Conservation (phyloP, 2,113 vertebrate species). For the Pangasianodon hypophthalmus region DNA sequence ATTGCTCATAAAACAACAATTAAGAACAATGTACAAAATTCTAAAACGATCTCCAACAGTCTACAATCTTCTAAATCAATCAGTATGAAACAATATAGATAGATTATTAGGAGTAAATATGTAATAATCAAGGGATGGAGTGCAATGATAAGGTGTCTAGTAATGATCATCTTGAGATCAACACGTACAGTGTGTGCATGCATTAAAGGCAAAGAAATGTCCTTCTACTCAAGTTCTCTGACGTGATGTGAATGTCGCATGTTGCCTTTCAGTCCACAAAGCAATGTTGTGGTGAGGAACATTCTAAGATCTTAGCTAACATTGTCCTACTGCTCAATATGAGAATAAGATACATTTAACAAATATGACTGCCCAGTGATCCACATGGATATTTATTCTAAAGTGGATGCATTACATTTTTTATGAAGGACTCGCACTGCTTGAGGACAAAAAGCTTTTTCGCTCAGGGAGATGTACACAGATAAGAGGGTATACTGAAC, state of each 20-base stretch:
- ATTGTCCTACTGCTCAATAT: not conserved
- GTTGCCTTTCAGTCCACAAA: not conserved
- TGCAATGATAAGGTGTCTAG: not conserved
- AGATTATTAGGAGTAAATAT: not conserved
- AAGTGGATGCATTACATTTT: constrained; percentile 3
- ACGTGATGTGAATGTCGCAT: not conserved
- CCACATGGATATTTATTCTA: not conserved
- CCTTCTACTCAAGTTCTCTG: not conserved
- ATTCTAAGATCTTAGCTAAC: not conserved
- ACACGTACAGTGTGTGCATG: not conserved
- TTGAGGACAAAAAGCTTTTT: constrained; percentile 9
- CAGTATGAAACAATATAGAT: not conserved
- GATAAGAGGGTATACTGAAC: constrained; percentile 13
- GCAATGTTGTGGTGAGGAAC: not conserved
- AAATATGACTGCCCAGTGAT: not conserved
- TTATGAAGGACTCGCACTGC: constrained; percentile 5
- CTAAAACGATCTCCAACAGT: not conserved
- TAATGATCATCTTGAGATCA: not conserved
- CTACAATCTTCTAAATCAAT: not conserved
- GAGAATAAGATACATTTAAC: not conserved
- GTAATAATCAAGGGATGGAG: not conserved
- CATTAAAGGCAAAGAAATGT: not conserved
- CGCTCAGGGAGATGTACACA: constrained; percentile 29
- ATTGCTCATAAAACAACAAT: not conserved
- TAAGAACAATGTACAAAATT: not conserved